phyloP scores from a whole-genome alignment of 2,113 vertebrate genomes.

The Naja naja region DNA sequence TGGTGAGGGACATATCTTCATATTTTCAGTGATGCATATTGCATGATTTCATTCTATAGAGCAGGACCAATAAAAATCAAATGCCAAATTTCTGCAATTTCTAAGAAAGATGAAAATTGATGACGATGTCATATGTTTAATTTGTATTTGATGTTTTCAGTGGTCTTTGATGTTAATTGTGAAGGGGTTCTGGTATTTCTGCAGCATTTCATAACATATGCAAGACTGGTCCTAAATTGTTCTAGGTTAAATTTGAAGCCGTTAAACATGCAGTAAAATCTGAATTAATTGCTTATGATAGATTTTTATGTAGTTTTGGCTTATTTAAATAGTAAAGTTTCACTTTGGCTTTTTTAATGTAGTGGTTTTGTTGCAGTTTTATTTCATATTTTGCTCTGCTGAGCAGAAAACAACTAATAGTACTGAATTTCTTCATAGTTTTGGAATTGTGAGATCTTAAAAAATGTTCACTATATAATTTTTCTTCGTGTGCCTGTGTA shows the following conservation, averaged over 20 bases:
- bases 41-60: constrained; percentile 23
- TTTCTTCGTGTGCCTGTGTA: not conserved
- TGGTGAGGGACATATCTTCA: constrained; percentile 2
- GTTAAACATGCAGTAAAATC: not conserved
- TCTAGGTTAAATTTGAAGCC: not conserved
- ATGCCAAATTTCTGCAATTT: not conserved
- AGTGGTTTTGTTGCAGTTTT: not conserved
- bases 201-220: not conserved
- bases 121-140: not conserved
- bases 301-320: not conserved
- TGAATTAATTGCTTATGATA: not conserved
- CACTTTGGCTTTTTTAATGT: not conserved
- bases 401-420: not conserved
- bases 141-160: not conserved
- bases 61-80: not conserved
- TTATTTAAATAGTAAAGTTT: not conserved
- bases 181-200: not conserved
- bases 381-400: not conserved
- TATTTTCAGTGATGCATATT: constrained; percentile 2
- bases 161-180: not conserved
- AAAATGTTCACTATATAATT: not conserved
- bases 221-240: not conserved
- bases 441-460: not conserved
- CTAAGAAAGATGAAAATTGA: not conserved
- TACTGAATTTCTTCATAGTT: not conserved